phyloP scores from a whole-genome alignment of 2,113 vertebrate genomes.

The Aptenodytes forsteri region DNA sequence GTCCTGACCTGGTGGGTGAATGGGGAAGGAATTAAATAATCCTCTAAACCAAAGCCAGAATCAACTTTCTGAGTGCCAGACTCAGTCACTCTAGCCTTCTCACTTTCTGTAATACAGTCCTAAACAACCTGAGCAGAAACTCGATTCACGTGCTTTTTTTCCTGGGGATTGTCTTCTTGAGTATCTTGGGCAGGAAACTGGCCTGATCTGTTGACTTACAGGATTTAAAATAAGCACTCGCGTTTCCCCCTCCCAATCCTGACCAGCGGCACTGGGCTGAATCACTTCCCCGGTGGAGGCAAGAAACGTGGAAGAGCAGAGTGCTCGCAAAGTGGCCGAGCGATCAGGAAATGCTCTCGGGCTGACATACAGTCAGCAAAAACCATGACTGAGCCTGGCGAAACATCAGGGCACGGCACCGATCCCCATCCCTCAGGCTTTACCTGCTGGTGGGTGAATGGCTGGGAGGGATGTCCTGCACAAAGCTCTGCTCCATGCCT shows the following conservation, averaged over 20 bases:
- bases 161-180: not conserved
- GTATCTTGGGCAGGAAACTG: not conserved
- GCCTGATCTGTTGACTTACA: not conserved
- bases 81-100: not conserved
- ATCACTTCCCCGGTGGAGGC: not conserved
- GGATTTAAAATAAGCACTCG: not conserved
- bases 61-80: not conserved
- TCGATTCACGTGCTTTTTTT: not conserved
- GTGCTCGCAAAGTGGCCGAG: not conserved
- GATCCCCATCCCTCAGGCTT: not conserved
- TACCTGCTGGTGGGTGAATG: conserved; percentile 76
- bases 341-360: fast-evolving
- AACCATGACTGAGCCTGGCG: fast-evolving
- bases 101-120: not conserved
- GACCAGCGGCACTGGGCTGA: not conserved
- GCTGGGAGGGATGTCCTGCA: conserved; percentile 63
- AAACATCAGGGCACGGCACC: fast-evolving
- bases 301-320: not conserved
- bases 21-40: not conserved
- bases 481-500: conserved; percentile 72
- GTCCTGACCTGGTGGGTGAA: not conserved
- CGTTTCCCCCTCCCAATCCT: not conserved
- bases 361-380: not conserved
- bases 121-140: not conserved
- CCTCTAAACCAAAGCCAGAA: not conserved